phyloP scores from a whole-genome alignment of 2,888 invertebrate species.

The Apeira syringaria region DNA sequence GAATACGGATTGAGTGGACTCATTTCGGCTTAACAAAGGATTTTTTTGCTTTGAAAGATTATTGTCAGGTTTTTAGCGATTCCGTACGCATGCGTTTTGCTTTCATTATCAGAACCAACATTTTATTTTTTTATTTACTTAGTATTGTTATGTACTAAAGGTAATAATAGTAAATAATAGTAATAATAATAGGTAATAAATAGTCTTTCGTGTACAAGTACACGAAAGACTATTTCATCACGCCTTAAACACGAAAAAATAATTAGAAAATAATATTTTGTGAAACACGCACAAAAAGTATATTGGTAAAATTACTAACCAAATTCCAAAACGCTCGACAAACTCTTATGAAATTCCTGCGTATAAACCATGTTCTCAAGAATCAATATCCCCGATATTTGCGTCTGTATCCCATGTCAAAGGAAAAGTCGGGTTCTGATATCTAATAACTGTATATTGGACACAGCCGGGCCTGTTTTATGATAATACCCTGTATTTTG shows the following conservation, averaged over 20 bases:
- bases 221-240: too few relatives aligned
- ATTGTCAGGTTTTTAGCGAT: neutral
- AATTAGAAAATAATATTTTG: too few relatives aligned
- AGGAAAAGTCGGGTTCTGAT: constrained; percentile 27
- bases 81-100: neutral
- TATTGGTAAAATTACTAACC: constrained; percentile 2
- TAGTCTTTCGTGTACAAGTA: too few relatives aligned
- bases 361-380: constrained; percentile 19
- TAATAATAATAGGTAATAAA: too few relatives aligned
- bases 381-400: constrained; percentile 28
- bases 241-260: too few relatives aligned
- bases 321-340: constrained; percentile 13
- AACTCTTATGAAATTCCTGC: constrained; percentile 17
- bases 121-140: too few relatives aligned
- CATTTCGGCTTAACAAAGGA: constrained; percentile 10
- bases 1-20: constrained; percentile 38
- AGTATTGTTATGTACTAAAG: too few relatives aligned
- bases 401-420: constrained; percentile 29
- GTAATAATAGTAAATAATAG: too few relatives aligned
- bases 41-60: constrained; percentile 14
- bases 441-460: constrained; percentile 32
- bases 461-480: constrained; percentile 3
- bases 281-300: neutral
- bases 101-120: too few relatives aligned
- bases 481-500: constrained; percentile 6